These are phyloP conservation scores for Eubucco bourcierii DNA, from an alignment of 2,113 vertebrate genomes.

Conservation along the genomic window DNA sequence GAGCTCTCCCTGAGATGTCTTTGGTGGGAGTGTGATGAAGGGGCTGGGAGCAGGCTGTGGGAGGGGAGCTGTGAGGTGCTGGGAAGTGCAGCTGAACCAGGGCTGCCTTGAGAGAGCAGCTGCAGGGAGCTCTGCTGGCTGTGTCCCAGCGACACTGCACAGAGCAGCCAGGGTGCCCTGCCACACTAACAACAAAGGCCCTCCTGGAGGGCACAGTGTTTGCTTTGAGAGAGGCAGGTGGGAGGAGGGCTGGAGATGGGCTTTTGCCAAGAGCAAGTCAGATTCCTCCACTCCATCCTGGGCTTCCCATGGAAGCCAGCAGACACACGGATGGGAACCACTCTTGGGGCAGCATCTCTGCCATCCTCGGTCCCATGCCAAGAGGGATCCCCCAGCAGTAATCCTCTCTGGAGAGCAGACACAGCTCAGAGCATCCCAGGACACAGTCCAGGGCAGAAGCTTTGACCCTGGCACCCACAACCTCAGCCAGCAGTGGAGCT, in stretches of 20 bases:
- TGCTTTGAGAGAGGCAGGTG: neutral
- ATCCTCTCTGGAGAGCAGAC: neutral
- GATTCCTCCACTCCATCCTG: accelerated
- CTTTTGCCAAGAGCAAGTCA: neutral
- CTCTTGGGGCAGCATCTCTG: neutral
- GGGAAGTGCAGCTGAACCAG: neutral
- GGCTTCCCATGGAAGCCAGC: neutral
- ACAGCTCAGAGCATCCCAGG: neutral
- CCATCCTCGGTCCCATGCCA: neutral
- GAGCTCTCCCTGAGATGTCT: accelerated
- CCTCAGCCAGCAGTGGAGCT: neutral
- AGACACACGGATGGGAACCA: neutral
- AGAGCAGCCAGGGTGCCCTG: neutral
- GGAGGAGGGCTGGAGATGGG: neutral
- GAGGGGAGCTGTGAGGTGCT: neutral
- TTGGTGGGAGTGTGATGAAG: accelerated
- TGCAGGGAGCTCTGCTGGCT: neutral
- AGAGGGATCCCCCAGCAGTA: neutral
- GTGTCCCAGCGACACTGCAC: accelerated
- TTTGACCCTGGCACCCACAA: accelerated
- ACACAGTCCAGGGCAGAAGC: neutral
- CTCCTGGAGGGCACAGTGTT: neutral
- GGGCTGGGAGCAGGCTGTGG: neutral
- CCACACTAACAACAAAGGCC: neutral
- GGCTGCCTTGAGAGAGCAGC: neutral